Evolutionary conservation across 2,888 invertebrate species (phyloP).

Genomic region (Minunthozetes semirufus): DNA sequence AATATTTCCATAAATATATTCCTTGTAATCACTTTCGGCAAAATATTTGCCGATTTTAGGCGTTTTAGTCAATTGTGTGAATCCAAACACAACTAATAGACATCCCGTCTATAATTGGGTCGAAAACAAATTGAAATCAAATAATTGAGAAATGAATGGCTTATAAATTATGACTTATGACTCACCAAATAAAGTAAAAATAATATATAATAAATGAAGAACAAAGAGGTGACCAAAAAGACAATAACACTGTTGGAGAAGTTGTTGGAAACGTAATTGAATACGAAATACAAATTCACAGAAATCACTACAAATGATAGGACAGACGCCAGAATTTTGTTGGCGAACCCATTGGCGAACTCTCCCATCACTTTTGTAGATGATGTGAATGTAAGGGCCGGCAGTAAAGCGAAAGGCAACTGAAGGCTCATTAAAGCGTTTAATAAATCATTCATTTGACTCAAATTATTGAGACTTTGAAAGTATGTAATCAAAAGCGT

Average conservation of each 20-base stretch:
- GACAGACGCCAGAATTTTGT: slow-evolving; percentile 61
- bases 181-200: slow-evolving; percentile 65
- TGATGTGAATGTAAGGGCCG: slow-evolving; percentile 77
- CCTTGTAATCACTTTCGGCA: slow-evolving; percentile 31
- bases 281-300: slow-evolving; percentile 72
- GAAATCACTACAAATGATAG: slow-evolving; percentile 64
- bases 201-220: slow-evolving; percentile 60
- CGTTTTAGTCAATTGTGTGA: slow-evolving; percentile 13
- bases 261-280: slow-evolving; percentile 47
- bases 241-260: slow-evolving; percentile 51
- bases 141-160: slow-evolving; percentile 12
- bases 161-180: not conserved
- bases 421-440: slow-evolving; percentile 82
- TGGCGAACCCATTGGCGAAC: slow-evolving; percentile 69
- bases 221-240: slow-evolving; percentile 52
- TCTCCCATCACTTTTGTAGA: slow-evolving; percentile 71
- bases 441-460: slow-evolving; percentile 72
- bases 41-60: slow-evolving; percentile 31
- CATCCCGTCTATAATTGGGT: slow-evolving; percentile 22
- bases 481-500: slow-evolving; percentile 54
- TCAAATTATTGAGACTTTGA: slow-evolving; percentile 58
- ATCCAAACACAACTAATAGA: slow-evolving; percentile 31
- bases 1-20: slow-evolving; percentile 27
- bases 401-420: slow-evolving; percentile 77
- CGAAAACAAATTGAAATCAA: not conserved